Conservation (phyloP, 23 tunicate genomes). For the Oikopleura vanhoeffeni region DNA sequence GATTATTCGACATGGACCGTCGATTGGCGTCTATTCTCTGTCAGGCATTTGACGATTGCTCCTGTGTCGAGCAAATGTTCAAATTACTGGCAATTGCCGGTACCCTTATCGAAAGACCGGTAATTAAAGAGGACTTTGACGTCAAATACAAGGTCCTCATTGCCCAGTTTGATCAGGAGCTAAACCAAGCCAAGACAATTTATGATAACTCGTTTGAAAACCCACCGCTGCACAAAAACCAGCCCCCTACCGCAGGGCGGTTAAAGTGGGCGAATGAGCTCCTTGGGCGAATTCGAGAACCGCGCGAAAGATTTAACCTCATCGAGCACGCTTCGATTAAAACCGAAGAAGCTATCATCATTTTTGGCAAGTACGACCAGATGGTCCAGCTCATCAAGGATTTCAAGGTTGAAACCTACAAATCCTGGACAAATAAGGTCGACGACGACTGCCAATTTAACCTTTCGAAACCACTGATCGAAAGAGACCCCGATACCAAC, state of each 20-base stretch:
- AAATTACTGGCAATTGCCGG: constrained; percentile 72
- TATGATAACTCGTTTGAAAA: constrained; percentile 45
- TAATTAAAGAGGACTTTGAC: constrained; percentile 60
- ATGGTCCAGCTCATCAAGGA: constrained; percentile 48
- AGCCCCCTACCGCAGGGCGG: constrained; percentile 73
- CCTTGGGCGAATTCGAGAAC: constrained; percentile 50
- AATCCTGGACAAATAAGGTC: constrained; percentile 46
- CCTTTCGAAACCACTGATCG: constrained; percentile 46
- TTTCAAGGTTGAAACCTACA: constrained; percentile 30
- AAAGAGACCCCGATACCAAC: constrained; percentile 31
- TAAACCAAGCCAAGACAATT: constrained; percentile 32
- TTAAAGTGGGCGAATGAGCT: constrained; percentile 65
- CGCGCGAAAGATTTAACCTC: constrained; percentile 38
- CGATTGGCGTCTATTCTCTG: constrained; percentile 73
- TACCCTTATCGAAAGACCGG: constrained; percentile 57
- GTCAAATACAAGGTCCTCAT: constrained; percentile 46
- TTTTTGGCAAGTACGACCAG: constrained; percentile 52
- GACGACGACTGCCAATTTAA: constrained; percentile 69
- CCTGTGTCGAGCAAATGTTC: constrained; percentile 51
- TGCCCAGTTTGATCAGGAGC: constrained; percentile 25
- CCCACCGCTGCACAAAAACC: constrained; percentile 64
- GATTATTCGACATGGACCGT: constrained; percentile 47
- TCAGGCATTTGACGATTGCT: constrained; percentile 86
- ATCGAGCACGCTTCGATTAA: constrained; percentile 49
- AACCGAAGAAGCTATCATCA: constrained; percentile 31